phyloP scores from a whole-genome alignment of 2,113 vertebrate genomes.

The Dromaius novaehollandiae region DNA sequence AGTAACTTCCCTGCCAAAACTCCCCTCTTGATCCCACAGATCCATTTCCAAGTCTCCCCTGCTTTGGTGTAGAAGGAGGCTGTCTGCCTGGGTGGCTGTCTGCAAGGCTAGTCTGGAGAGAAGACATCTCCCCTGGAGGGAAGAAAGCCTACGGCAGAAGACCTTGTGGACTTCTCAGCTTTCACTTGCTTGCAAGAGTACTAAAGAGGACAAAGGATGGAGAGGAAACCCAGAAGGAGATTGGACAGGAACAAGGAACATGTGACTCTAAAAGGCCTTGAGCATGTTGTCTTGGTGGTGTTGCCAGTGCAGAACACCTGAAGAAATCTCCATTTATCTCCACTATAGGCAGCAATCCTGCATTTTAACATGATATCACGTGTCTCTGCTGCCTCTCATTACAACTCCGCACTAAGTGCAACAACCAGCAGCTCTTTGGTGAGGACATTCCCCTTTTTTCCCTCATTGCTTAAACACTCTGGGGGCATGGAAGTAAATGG shows the following conservation, averaged over 20 bases:
- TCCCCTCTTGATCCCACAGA: neutral
- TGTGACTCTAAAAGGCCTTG: neutral
- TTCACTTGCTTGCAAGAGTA: neutral
- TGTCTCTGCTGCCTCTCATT: neutral
- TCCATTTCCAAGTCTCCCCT: neutral
- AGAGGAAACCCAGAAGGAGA: neutral
- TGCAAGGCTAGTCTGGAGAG: neutral
- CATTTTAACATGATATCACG: neutral
- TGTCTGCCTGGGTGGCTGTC: too few species aligned
- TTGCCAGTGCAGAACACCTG: neutral
- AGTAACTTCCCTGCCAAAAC: neutral
- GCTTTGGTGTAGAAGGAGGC: neutral
- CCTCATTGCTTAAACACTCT: neutral
- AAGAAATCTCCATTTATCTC: neutral
- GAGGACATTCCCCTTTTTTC: neutral
- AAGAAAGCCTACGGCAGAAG: neutral
- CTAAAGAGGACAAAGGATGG: neutral
- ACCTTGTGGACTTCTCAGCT: neutral
- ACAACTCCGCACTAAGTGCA: neutral
- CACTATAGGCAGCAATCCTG: neutral
- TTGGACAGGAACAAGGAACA: neutral
- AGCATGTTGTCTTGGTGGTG: fast-evolving
- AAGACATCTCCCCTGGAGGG: neutral
- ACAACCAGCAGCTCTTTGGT: neutral
- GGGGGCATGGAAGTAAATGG: neutral